Conservation (phyloP, 53 echinoderm and acorn worm species). For the Holothuria scabra region DNA sequence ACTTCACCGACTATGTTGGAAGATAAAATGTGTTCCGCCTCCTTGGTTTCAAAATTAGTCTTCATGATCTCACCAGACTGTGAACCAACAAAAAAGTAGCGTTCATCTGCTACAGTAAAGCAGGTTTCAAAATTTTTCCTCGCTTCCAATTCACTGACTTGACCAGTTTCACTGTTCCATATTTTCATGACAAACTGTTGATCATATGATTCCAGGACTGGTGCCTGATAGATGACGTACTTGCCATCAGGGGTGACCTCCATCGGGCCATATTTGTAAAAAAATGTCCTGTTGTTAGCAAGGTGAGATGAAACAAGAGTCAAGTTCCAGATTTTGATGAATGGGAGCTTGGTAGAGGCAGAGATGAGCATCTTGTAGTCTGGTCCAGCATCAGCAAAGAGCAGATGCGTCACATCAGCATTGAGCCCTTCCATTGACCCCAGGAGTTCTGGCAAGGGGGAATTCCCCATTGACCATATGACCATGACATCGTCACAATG, state of each 20-base stretch:
- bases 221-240: not conserved
- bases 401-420: conserved; percentile 13
- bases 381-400: not conserved
- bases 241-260: conserved; percentile 1
- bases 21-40: not conserved
- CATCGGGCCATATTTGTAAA: conserved; percentile 29
- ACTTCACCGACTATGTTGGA: not conserved
- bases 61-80: not conserved
- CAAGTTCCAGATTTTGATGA: conserved; percentile 36
- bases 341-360: conserved; percentile 2
- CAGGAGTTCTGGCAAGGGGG: not conserved
- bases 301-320: conserved; percentile 2
- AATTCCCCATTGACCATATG: not conserved
- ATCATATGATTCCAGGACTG: not conserved
- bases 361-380: conserved; percentile 21
- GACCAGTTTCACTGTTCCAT: not conserved
- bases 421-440: conserved; percentile 36
- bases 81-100: conserved; percentile 2
- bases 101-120: not conserved
- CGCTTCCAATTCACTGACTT: conserved; percentile 10
- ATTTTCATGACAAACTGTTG: not conserved
- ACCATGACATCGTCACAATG: conserved; percentile 33
- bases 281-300: conserved; percentile 29
- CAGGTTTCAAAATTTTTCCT: not conserved
- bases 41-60: not conserved